Evolutionary conservation across 1,140 invertebrate genomes (phyloP), one percentile per base, ranked within the genome.

Genomic region (Macrobrachium nipponense): DNA sequence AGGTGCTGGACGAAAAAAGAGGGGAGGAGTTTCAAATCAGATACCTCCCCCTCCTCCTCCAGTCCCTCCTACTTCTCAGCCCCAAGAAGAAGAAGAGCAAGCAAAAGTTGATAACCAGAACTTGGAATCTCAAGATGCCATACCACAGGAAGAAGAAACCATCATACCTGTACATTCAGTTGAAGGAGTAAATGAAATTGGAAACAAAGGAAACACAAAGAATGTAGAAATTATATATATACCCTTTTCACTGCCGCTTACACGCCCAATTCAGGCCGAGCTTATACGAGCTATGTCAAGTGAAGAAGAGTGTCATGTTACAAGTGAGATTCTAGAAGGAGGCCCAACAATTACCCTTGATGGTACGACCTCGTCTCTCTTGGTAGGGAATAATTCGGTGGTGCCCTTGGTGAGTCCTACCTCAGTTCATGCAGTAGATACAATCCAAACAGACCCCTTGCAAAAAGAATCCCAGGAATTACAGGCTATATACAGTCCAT

Each of bases 171-270:
- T 86, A 14, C 84, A 62, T 23, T 44, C 70, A 12, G 76, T 60
- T 60, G 80, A 81, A 43, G 44, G 51, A 14, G 70, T 72, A 17
- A 72, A 43, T 27, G 51, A 81, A 27, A 51, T 59, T 12, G 59
- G 36, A 60, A 79, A 58, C 17, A 78, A 86, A 27, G 84, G 23
- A 14, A 78, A 86, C 23, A 86, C 84, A 8, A 77, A 86, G 20
- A 86, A 86, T 73, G 84, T 86, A 36, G 84, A 86, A 36, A 86
- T 86, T 7, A 86, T 86, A 20, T 86, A 86, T 20, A 86, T 86
- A 27, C 84, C 84, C 6, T 75, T 86, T 60, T 80, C 84, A 15
- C 51, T 86, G 14, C 83, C 83, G 17, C 58, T 86, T 43, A 60
- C 83, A n/a, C 76, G 76, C 6, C 83, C 83, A n/a, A 61, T 86